A percentile compares a stretch with the other conserved stretches of the same genome.
Evolutionary conservation across 2,113 vertebrate genomes (phyloP).

Genomic region (Elanus axillaris): DNA sequence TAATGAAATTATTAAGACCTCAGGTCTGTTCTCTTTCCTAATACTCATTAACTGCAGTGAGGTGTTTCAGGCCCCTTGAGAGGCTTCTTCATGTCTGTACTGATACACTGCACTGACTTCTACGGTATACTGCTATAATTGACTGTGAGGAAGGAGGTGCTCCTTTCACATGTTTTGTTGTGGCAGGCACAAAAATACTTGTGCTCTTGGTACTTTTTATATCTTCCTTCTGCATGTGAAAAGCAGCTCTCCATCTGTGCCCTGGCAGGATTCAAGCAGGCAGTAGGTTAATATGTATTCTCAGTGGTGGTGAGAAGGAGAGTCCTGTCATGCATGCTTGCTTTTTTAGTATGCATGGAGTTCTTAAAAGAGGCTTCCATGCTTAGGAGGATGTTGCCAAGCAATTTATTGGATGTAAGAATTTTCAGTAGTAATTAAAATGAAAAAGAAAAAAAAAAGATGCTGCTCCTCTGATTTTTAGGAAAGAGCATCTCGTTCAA

Average conservation of each 20-base stretch:
- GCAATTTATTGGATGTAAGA: not conserved
- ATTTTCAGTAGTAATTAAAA: not conserved
- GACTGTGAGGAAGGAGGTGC: not conserved
- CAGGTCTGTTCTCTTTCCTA: not conserved
- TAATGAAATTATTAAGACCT: not conserved
- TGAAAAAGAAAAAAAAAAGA: not conserved
- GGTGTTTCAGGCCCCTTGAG: not conserved
- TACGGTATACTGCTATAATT: not conserved
- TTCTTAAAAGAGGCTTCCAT: not conserved
- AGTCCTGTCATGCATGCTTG: not conserved
- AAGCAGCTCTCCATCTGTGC: slow-evolving; percentile 43
- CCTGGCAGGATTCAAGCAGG: slow-evolving; percentile 16
- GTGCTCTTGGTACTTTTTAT: slow-evolving; percentile 25
- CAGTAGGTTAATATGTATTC: slow-evolving; percentile 31
- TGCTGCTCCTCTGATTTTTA: not conserved
- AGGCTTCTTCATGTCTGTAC: not conserved
- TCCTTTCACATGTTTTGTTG: not conserved
- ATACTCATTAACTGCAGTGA: not conserved
- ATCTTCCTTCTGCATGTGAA: not conserved
- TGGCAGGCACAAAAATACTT: slow-evolving; percentile 43
- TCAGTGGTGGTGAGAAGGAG: not conserved
- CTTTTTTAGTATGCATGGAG: not conserved
- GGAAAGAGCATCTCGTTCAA: not conserved
- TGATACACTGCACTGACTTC: not conserved
- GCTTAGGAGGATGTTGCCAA: not conserved